Base-by-base conservation (phyloP, 2,113 vertebrate species). In the Astatotilapia flaviijosephi region DNA sequence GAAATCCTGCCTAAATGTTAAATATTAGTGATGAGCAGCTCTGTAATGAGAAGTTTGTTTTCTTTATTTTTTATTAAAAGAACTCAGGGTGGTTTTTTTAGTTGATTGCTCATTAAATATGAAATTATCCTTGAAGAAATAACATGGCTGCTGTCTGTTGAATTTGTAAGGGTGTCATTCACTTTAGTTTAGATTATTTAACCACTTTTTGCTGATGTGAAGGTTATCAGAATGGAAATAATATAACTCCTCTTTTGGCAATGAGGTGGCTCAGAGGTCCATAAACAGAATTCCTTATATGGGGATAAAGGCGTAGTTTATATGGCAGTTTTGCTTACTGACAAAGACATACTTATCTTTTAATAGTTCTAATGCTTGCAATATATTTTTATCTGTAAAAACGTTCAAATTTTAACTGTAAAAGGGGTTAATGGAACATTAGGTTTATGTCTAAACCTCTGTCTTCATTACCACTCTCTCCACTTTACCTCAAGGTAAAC, bases 371-470 rank as follows among this genome's bases (percentile, higher is more conserved):
- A 68, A 68, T 1, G 1, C 60, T 37, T 65, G 6, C 0, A 21
- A 13, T 13, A 68, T 68, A 21, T 68, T 37, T 68, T 68, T 37
- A 21, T 68, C 10, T 68, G 19, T 68, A 5, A 68, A 68, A 68
- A 40, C 0, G 0, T 37, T 13, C 10, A 65, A 21, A 65, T 40
- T 11, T 68, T 68, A 68, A 40, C 33, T 21, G 14, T 13, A 21
- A 65, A 65, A 65, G 4, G 19, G 0, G 0, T 37, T 37, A 37
- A 12, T 65, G 33, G 60, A 65, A 37, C 17, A 65, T 65, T 37
- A n/a, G 9, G 3, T 35, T 35, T 65, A 35, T 35, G 2, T 0
- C 3, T 65, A 65, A 65, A 0, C 33, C 33, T 65, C 60, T 37
- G 60, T 65, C 60, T 65, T 65, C 4, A 3, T 65, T 1, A 6